Evolutionary conservation across 2,888 invertebrate genomes (phyloP), one percentile per base, ranked within the genome.

Genomic region (Timema podura): DNA sequence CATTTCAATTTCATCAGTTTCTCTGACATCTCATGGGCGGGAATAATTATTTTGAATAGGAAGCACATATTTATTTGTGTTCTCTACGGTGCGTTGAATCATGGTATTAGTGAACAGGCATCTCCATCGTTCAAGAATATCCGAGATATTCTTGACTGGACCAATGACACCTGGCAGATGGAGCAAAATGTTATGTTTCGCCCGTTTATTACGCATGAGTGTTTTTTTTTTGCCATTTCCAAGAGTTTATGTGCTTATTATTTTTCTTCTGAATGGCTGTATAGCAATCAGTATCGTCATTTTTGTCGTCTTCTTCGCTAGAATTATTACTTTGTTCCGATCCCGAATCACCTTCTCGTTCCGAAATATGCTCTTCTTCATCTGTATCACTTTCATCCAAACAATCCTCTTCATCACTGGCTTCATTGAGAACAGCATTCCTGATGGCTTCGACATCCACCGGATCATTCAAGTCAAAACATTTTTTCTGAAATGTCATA

Each of bases 1-100:
- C 49, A 68, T 51, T 44, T 30, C 30, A 16, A 59, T 61, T 68
- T 54, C 44, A 44, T 59, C 15, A 44, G 59, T 59, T 16, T 44
- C 8, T 59, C 44, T 59, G 8, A 9, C 16, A 16, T 59, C 59
- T 15, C 13, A 48, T 68, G 71, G 49, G 16, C 7, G n/a, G 6
- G 6, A 15, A 13, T 44, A 48, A 64, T 64, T 61, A 47, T 64
- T 15, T 51, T 65, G 44, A 66, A 65, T 45, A 44, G 15, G 46
- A 16, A 16, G 45, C 30, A 65, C 46, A 45, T 65, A 65, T n/a
- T 44, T 44, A n/a, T 65, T 65, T 11, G 46, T 45, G 10, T 65
- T 16, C 49, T 48, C 7, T 8, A 67, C 44, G 49, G 44, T 49
- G 6, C 13, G 11, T 11, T 49, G 8, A 65, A 47, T 8, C 16